phyloP scores from a whole-genome alignment of 2,113 vertebrate genomes.

The Lethenteron reissneri region DNA sequence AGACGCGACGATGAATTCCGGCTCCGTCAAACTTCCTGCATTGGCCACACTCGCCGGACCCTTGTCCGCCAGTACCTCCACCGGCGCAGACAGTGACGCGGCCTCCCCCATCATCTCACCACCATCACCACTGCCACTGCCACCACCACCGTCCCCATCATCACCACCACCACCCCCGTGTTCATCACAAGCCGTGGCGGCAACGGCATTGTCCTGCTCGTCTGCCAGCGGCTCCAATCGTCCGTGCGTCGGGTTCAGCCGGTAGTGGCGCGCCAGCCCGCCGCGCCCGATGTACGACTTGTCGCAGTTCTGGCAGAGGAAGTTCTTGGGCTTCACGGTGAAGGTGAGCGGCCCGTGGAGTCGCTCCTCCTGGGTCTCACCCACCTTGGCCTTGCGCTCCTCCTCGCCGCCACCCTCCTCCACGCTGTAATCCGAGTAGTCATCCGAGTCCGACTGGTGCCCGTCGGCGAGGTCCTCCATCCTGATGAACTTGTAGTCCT shows the following conservation, averaged over 20 bases:
- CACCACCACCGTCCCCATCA: conserved; percentile 8
- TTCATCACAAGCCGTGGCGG: not conserved
- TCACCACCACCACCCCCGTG: conserved; percentile 13
- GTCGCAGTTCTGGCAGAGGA: conserved; percentile 57
- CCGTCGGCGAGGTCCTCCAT: conserved; percentile 62
- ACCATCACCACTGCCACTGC: conserved; percentile 2
- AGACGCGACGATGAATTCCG: too few relatives aligned
- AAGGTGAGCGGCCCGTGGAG: conserved; percentile 17
- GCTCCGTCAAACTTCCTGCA: too few relatives aligned
- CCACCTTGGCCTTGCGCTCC: conserved; percentile 21
- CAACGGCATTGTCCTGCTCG: conserved; percentile 9
- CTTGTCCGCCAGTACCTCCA: too few relatives aligned
- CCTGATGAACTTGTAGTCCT: conserved; percentile 91
- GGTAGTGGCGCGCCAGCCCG: conserved; percentile 66
- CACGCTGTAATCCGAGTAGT: conserved; percentile 65
- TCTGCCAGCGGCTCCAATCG: conserved; percentile 17
- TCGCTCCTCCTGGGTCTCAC: conserved; percentile 8
- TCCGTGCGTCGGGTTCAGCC: conserved; percentile 52
- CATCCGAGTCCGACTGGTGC: conserved; percentile 73
- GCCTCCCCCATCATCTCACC: not conserved
- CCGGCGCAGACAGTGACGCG: not conserved
- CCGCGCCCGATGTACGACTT: conserved; percentile 81
- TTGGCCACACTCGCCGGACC: too few relatives aligned
- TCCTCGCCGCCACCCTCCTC: conserved; percentile 41
- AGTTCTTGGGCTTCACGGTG: conserved; percentile 39